A percentile compares a stretch with the other conserved stretches of the same genome.
phyloP scores from a whole-genome alignment of 2,113 vertebrate genomes.

The Archilochus colubris region DNA sequence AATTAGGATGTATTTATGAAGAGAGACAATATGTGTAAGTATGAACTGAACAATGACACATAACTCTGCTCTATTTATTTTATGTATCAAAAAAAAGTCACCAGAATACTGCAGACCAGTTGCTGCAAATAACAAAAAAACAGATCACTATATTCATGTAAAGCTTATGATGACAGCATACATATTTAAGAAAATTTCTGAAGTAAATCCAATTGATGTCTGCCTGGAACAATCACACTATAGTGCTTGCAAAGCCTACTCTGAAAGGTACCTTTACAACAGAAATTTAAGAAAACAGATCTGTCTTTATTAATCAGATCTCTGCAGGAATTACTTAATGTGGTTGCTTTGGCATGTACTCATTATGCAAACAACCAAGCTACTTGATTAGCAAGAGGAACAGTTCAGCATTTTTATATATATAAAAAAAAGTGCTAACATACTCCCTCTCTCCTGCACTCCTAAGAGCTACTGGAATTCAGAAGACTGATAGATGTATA shows the following conservation, averaged over 20 bases:
- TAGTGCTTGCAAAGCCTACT: neutral
- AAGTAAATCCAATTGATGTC: neutral
- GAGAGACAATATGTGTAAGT: neutral
- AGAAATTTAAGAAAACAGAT: neutral
- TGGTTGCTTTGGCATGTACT: neutral
- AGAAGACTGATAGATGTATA: neutral
- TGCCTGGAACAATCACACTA: neutral
- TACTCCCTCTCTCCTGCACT: neutral
- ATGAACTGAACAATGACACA: neutral
- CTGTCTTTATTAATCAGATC: neutral
- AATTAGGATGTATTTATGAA: neutral
- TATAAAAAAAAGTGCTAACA: neutral
- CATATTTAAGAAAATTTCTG: neutral
- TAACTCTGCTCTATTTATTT: neutral
- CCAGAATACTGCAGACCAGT: neutral
- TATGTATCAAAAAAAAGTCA: neutral
- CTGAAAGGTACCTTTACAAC: neutral
- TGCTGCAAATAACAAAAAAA: neutral
- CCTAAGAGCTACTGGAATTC: neutral
- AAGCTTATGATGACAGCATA: neutral
- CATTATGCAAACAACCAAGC: neutral
- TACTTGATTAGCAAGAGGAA: rapidly evolving
- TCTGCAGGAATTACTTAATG: neutral
- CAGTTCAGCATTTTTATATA: neutral
- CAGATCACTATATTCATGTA: neutral